These are phyloP conservation scores for Sebastes schlegelii DNA, from an alignment of 2,113 vertebrate species.

Conservation along the genomic window DNA sequence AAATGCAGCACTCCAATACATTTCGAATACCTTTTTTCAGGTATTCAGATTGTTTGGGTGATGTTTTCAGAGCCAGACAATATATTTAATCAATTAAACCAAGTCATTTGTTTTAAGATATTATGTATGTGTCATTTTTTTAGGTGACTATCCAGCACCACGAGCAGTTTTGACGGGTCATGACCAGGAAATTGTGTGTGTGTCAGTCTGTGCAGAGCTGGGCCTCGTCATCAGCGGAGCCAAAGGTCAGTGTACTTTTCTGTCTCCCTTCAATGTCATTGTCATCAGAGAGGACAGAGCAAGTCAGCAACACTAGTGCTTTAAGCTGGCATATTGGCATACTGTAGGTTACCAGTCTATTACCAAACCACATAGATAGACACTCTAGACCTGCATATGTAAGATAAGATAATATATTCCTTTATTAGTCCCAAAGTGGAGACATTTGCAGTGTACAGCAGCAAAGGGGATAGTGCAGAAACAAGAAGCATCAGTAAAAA, in stretches of 20 bases:
- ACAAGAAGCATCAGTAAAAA: too few species aligned
- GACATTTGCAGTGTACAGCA: too few species aligned
- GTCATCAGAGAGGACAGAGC: not conserved
- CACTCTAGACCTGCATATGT: not conserved
- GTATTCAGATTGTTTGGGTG: not conserved
- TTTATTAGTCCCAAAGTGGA: too few species aligned
- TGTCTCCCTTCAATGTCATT: not conserved
- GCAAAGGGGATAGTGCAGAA: too few species aligned
- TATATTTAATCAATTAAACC: not conserved
- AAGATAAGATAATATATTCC: too few species aligned
- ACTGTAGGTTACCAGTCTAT: constrained; percentile 4
- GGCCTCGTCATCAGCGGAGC: constrained; percentile 98
- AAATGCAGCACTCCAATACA: not conserved
- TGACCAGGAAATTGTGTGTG: constrained; percentile 97
- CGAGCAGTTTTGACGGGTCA: constrained; percentile 97
- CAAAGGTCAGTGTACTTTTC: constrained; percentile 89
- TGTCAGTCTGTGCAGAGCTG: constrained; percentile 96
- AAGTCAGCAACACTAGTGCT: not conserved
- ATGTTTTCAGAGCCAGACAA: not conserved
- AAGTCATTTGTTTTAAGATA: not conserved
- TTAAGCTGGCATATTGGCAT: not conserved
- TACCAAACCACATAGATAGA: not conserved
- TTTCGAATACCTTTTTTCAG: not conserved
- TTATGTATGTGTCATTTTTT: constrained; percentile 25
- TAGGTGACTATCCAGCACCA: constrained; percentile 97